Conservation (phyloP, 2,797 vertebrate species). For the Gephyroberyx darwinii region DNA sequence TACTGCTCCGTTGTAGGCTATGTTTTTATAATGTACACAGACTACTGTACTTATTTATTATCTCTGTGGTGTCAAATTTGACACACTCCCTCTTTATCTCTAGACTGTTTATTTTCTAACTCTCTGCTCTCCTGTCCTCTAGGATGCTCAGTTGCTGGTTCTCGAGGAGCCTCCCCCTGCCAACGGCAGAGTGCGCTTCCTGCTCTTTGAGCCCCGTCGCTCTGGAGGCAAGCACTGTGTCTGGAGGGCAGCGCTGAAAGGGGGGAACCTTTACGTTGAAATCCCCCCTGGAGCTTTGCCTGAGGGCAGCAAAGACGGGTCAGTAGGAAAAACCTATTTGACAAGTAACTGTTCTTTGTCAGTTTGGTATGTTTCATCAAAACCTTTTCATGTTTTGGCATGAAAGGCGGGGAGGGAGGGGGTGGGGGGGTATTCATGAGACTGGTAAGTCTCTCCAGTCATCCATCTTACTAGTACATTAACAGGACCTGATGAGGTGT, state of each 20-base stretch:
- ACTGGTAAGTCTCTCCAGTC: no score
- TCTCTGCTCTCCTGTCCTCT: not conserved
- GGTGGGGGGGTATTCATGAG: no score
- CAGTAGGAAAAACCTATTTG: conserved; percentile 12
- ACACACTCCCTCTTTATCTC: not conserved
- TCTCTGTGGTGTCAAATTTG: not conserved
- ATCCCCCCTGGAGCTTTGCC: conserved; percentile 93
- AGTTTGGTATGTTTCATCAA: not conserved
- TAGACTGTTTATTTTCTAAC: not conserved
- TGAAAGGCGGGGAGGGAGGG: no score
- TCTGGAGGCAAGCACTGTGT: conserved; percentile 87
- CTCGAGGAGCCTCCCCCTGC: conserved; percentile 88
- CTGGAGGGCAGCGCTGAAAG: conserved; percentile 93
- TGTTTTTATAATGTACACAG: not conserved
- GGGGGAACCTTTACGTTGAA: conserved; percentile 91
- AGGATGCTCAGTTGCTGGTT: conserved; percentile 98
- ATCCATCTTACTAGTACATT: no score
- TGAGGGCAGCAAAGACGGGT: conserved; percentile 98
- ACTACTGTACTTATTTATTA: not conserved
- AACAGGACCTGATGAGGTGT: no score
- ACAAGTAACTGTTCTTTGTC: not conserved
- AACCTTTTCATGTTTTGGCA: no score
- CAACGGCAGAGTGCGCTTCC: conserved; percentile 87
- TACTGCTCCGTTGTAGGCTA: no score
- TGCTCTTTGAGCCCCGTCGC: conserved; percentile 91